A percentile compares a stretch with the other conserved stretches of the same genome.
Conservation (phyloP, 92 coral and sea anemone genomes). For the Scolanthus callimorphus region DNA sequence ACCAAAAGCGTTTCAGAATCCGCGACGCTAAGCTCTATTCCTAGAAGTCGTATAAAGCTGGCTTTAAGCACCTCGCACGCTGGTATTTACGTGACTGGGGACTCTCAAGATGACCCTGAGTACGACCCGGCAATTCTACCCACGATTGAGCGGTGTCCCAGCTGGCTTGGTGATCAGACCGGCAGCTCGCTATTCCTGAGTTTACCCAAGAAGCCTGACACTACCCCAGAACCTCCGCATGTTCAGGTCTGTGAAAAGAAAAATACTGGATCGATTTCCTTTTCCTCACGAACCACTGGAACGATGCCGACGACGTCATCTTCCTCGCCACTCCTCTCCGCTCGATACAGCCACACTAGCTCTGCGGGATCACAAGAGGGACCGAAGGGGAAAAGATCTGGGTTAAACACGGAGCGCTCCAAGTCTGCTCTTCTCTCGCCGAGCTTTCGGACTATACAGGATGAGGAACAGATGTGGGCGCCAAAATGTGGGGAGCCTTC, state of each 20-base stretch:
- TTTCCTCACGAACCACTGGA: constrained; percentile 2
- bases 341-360: constrained; percentile 13
- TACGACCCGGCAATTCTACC: constrained; percentile 7
- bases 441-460: constrained; percentile 23
- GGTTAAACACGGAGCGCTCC: neutral
- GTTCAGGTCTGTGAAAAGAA: constrained; percentile 9
- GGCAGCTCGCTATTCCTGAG: constrained; percentile 11
- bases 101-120: constrained; percentile 21
- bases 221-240: constrained; percentile 2
- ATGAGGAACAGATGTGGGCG: constrained; percentile 1
- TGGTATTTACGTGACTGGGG: constrained; percentile 33
- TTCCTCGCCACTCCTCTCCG: constrained; percentile 18
- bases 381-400: constrained; percentile 14
- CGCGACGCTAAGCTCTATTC: neutral
- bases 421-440: constrained; percentile 32
- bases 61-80: constrained; percentile 33
- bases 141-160: constrained; percentile 27
- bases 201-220: constrained; percentile 3
- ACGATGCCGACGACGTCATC: neutral
- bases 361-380: constrained; percentile 10
- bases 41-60: constrained; percentile 18
- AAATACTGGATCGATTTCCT: constrained; percentile 7
- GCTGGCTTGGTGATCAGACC: constrained; percentile 24
- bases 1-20: neutral
- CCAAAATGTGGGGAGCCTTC: neutral